Evolutionary conservation across 2,888 invertebrate genomes (phyloP).

Genomic region (Hyalella azteca): DNA sequence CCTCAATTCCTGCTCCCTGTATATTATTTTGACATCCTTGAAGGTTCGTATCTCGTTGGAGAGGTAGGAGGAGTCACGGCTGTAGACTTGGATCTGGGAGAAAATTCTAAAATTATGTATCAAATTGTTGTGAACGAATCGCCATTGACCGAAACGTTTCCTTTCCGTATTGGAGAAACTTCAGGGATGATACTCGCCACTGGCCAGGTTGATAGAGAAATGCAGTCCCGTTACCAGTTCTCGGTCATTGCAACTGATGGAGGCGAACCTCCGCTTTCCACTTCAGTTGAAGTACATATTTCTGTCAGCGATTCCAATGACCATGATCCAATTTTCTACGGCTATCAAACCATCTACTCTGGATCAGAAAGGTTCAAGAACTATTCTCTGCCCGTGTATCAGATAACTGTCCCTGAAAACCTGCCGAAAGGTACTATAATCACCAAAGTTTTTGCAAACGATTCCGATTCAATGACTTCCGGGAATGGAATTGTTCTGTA

Average conservation of each 20-base stretch:
- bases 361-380: conserved; percentile 28
- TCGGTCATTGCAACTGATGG: conserved; percentile 77
- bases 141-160: conserved; percentile 62
- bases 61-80: conserved; percentile 79
- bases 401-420: conserved; percentile 77
- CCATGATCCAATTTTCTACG: conserved; percentile 79
- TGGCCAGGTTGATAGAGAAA: conserved; percentile 80
- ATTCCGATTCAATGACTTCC: conserved; percentile 82
- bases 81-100: conserved; percentile 78
- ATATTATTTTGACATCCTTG: conserved; percentile 82
- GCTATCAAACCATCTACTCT: conserved; percentile 68
- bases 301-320: conserved; percentile 84
- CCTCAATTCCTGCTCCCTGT: conserved; percentile 82
- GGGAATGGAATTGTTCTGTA: conserved; percentile 86
- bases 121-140: conserved; percentile 61
- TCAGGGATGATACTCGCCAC: conserved; percentile 75
- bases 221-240: conserved; percentile 72
- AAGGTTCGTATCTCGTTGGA: conserved; percentile 75
- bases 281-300: conserved; percentile 71
- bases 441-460: conserved; percentile 79
- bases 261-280: conserved; percentile 73
- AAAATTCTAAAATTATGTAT: conserved; percentile 80
- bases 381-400: conserved; percentile 73
- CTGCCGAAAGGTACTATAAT: conserved; percentile 74
- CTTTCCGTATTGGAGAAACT: conserved; percentile 74